Conservation (phyloP, 2,797 vertebrate species). For the Ibycter americanus region DNA sequence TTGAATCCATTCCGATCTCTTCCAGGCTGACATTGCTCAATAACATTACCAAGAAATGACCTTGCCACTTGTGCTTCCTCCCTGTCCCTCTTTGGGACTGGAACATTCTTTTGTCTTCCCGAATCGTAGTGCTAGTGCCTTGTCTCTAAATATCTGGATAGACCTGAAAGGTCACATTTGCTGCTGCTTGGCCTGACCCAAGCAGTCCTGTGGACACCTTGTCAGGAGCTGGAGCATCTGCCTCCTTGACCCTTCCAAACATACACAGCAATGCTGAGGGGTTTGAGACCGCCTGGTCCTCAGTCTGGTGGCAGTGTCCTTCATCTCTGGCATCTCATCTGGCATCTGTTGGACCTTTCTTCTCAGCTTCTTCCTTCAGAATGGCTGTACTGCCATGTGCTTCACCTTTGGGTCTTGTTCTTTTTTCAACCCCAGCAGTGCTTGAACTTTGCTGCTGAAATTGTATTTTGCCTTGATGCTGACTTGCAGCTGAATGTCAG, state of each 20-base stretch:
- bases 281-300: background rate
- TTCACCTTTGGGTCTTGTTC: background rate
- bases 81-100: background rate
- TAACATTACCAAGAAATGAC: background rate
- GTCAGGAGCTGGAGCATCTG: background rate
- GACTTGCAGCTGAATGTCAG: background rate
- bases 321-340: background rate
- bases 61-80: background rate
- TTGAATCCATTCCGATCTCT: fast-evolving
- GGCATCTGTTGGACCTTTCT: background rate
- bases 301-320: background rate
- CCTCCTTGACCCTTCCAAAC: background rate
- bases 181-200: background rate
- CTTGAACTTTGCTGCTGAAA: background rate
- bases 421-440: background rate
- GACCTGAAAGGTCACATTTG: background rate
- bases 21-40: background rate
- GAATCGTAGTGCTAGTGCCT: background rate
- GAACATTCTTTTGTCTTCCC: background rate
- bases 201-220: background rate
- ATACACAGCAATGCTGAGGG: background rate
- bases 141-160: background rate
- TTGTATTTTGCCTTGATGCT: background rate
- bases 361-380: background rate
- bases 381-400: background rate